Conservation (phyloP, 2,888 invertebrate genomes). For the Endotricha flammealis region DNA sequence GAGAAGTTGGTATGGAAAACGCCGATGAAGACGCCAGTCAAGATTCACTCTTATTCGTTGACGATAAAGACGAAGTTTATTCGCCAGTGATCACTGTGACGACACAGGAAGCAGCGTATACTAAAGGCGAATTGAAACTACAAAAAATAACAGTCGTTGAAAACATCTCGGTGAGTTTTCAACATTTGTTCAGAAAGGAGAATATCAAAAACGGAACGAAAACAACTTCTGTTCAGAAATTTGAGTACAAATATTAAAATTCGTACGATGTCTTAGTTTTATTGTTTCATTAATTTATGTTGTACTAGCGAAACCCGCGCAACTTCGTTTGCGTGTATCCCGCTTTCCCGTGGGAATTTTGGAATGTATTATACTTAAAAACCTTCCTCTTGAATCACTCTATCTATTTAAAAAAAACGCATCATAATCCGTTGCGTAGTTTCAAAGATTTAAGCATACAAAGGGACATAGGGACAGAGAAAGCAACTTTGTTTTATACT, state of each 20-base stretch:
- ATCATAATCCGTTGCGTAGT: too few species aligned
- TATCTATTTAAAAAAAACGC: too few species aligned
- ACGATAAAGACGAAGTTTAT: conserved; percentile 24
- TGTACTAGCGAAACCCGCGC: too few species aligned
- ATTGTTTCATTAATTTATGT: too few species aligned
- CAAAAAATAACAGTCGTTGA: conserved; percentile 59
- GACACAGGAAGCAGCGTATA: conserved; percentile 47
- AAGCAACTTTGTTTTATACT: too few species aligned
- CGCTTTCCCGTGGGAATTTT: too few species aligned
- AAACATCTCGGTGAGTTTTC: conserved; percentile 55
- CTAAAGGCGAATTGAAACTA: conserved; percentile 51
- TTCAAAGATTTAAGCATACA: too few species aligned
- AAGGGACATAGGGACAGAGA: too few species aligned
- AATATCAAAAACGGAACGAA: conserved; percentile 49
- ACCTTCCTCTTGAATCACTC: too few species aligned
- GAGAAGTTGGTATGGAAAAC: conserved; percentile 23
- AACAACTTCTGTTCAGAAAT: conserved; percentile 46
- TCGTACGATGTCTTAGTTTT: too few species aligned
- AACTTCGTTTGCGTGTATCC: too few species aligned
- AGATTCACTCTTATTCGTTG: conserved; percentile 7
- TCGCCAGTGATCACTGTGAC: conserved; percentile 54
- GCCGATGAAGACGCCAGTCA: conserved; percentile 5
- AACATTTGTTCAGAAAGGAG: conserved; percentile 59
- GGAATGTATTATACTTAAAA: too few species aligned
- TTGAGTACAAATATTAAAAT: conserved; percentile 52